Evolutionary conservation across 2,888 invertebrate genomes (phyloP).

Genomic region (Orthosia cruda): DNA sequence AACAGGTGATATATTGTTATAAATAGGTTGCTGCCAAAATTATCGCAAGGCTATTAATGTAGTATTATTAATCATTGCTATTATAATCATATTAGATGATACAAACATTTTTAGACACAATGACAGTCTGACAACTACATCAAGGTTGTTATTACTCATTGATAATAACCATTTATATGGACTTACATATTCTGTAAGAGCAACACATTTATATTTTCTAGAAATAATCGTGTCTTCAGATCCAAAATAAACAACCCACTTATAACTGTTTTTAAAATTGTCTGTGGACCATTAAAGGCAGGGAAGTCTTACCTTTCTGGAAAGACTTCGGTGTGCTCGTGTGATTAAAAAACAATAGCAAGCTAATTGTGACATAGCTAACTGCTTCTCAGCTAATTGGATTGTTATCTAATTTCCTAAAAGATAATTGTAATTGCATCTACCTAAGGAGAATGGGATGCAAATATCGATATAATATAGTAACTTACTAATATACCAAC

Average conservation of each 20-base stretch:
- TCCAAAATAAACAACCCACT: neutral
- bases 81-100: slow-evolving; percentile 31
- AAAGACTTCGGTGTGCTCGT: neutral
- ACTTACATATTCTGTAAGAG: neutral
- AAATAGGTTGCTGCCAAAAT: slow-evolving; percentile 38
- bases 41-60: slow-evolving; percentile 18
- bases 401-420: neutral
- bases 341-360: neutral
- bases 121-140: slow-evolving; percentile 13
- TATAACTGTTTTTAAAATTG: neutral
- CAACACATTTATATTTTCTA: neutral
- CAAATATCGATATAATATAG: neutral
- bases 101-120: slow-evolving; percentile 23
- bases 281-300: neutral
- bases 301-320: neutral
- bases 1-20: slow-evolving; percentile 34
- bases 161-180: neutral
- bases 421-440: neutral
- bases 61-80: slow-evolving; percentile 49
- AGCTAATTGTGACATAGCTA: neutral
- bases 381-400: neutral
- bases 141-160: slow-evolving; percentile 26
- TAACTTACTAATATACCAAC: neutral
- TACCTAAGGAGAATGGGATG: no score
- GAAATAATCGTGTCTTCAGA: neutral